Percentiles rank a stretch among this genome's conserved stretches.
These are phyloP conservation scores for Takifugu flavidus DNA, from an alignment of 2,113 vertebrate genomes.

Conservation along the genomic window DNA sequence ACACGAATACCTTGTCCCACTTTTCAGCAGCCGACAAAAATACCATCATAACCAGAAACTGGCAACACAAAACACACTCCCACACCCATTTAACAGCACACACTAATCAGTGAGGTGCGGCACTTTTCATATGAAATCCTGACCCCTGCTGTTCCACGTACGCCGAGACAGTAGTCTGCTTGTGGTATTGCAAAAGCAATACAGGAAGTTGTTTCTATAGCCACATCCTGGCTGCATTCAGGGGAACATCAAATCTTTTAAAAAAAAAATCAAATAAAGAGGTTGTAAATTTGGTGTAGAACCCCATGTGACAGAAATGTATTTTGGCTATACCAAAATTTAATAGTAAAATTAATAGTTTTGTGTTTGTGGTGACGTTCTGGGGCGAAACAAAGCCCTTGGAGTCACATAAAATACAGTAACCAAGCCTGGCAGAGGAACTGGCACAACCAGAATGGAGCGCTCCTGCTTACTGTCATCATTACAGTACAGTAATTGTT, in stretches of 20 bases:
- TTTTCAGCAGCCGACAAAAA: conserved; percentile 27
- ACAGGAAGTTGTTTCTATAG: no score
- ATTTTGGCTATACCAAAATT: no score
- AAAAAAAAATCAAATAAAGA: no score
- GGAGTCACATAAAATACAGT: no score
- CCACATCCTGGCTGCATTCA: no score
- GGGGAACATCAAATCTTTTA: background rate
- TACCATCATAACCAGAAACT: conserved; percentile 12
- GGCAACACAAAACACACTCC: conserved; percentile 8
- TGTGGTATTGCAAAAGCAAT: background rate
- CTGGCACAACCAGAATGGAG: conserved; percentile 18
- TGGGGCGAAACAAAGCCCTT: no score
- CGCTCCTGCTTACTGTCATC: conserved; percentile 23
- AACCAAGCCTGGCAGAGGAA: conserved; percentile 2
- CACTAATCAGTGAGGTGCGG: conserved; percentile 5
- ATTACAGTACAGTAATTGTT: conserved; percentile 36
- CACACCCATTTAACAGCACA: conserved; percentile 1
- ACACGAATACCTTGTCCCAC: background rate
- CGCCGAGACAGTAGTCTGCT: background rate
- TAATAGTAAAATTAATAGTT: background rate
- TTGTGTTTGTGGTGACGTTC: no score
- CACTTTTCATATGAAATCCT: conserved; percentile 62
- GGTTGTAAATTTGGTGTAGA: no score
- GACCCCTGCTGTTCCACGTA: conserved; percentile 70
- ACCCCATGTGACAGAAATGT: no score